Base-by-base conservation (phyloP, 2,888 invertebrate genomes). In the Sphinx pinastri region DNA sequence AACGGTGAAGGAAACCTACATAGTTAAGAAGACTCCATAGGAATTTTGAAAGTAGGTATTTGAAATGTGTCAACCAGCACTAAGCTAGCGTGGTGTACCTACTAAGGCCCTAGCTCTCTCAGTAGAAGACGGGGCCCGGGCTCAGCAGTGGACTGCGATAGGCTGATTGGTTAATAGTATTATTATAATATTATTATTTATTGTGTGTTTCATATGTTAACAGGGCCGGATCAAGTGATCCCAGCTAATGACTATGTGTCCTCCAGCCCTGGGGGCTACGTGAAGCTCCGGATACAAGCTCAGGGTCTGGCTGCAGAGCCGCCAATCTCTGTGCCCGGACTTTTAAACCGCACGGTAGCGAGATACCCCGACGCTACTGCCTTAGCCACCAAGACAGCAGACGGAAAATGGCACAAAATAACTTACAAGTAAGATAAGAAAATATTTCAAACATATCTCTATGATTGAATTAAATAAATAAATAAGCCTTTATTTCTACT, bases 271-370 rank as follows among this genome's bases (percentile, higher is more conserved):
- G 93, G 95, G 70, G 96, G 95, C 1, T 91, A 95, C 55, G 96
- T 97, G 6, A 95, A 96, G 81, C 88, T 98, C 54, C 95, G 95
- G 59, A 84, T 96, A 67, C 88, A 89, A 0, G 85, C 93, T 3
- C 94, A 95, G 59, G 95, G 95, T 0, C 72, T 92, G 0, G 86
- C 90, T 0, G 92, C 96, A 0, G 95, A 95, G 76, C 94, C 95
- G 10, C 97, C 97, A 0, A 87, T 97, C 72, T 98, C 98, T 0
- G 95, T 98, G 51, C 97, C 98, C 14, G 96, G 97, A 47, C 85
- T 97, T n/a, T 88, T 98, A n/a, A 94, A 90, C 74, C 94, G 95
- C 73, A 95, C 94, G 0, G 96, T 95, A 1, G 95, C 95, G 66
- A 94, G 95, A 74, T 96, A 95, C 85, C 96, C 97, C 0, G 94